Percentiles rank a stretch among this genome's conserved stretches.
Conservation (phyloP, 2,888 invertebrate genomes). For the Heliconius cydno region DNA sequence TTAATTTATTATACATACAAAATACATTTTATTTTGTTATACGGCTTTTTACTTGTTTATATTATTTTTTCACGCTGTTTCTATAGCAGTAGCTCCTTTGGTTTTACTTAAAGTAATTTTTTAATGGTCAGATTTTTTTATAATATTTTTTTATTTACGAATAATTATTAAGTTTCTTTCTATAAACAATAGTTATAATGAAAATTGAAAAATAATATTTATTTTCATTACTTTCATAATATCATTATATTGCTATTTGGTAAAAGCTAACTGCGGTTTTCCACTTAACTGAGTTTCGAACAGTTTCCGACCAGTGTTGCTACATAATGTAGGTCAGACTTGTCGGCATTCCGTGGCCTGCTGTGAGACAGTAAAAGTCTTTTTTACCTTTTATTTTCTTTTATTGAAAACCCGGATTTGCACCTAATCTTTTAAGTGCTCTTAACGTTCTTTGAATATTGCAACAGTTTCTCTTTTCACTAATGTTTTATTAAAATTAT, state of each 20-base stretch:
- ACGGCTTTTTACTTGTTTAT: too few species aligned
- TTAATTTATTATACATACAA: too few species aligned
- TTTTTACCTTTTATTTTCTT: constrained; percentile 40
- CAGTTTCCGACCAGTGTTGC: constrained; percentile 13
- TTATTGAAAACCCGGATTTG: constrained; percentile 43
- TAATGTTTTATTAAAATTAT: constrained; percentile 8
- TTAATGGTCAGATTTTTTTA: too few species aligned
- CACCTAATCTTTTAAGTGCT: constrained; percentile 45
- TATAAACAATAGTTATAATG: too few species aligned
- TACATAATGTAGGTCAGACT: constrained; percentile 32
- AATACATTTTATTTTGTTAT: too few species aligned
- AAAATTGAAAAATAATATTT: neutral
- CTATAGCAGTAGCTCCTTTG: too few species aligned
- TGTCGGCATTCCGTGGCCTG: constrained; percentile 21
- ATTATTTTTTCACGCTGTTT: too few species aligned
- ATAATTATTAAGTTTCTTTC: too few species aligned
- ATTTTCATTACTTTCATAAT: neutral
- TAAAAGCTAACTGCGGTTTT: constrained; percentile 2
- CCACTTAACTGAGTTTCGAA: constrained; percentile 15
- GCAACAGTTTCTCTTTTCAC: constrained; percentile 29
- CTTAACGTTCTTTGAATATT: constrained; percentile 34
- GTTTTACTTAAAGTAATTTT: too few species aligned
- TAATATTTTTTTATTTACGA: too few species aligned
- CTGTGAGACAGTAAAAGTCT: constrained; percentile 33
- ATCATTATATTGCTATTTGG: constrained; percentile 5